These are phyloP conservation scores for Pollachius pollachius DNA, from an alignment of 2,113 vertebrate species.

Conservation along the genomic window DNA sequence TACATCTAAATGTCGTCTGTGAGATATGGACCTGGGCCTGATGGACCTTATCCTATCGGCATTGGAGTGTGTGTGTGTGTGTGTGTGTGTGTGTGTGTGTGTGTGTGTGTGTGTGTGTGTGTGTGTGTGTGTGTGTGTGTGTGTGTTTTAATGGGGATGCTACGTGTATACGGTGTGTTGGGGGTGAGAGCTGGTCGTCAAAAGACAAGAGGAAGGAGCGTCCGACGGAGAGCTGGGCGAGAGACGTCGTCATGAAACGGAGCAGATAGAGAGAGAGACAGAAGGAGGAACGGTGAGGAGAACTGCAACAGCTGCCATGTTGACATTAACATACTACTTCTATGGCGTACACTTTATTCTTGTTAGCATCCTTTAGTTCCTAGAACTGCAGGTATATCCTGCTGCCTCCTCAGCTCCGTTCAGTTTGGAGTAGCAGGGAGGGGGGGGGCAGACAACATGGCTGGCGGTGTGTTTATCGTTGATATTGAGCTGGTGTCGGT, in stretches of 20 bases:
- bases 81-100: background rate
- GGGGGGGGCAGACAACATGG: constrained; percentile 81
- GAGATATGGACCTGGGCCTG: constrained; percentile 32
- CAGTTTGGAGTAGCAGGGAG: background rate
- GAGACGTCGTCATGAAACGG: background rate
- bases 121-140: constrained; percentile 13
- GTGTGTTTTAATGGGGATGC: background rate
- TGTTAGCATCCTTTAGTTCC: too few relatives aligned
- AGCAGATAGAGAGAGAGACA: background rate
- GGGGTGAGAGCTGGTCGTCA: too few relatives aligned
- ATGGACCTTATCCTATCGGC: constrained; percentile 24
- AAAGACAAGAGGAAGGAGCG: too few relatives aligned
- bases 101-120: constrained; percentile 11
- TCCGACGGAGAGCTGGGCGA: background rate
- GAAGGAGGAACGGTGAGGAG: background rate
- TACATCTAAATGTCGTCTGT: constrained; percentile 39
- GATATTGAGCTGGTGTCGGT: constrained; percentile 72
- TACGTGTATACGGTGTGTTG: too few relatives aligned
- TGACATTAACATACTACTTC: too few relatives aligned
- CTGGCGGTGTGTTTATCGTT: constrained; percentile 82
- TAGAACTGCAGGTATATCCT: too few relatives aligned
- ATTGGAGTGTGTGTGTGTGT: background rate
- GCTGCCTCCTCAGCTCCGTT: too few relatives aligned
- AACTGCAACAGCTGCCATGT: too few relatives aligned
- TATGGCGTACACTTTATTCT: too few relatives aligned